Base-by-base conservation (phyloP, 1,140 invertebrate genomes). In the Drosophila saltans region DNA sequence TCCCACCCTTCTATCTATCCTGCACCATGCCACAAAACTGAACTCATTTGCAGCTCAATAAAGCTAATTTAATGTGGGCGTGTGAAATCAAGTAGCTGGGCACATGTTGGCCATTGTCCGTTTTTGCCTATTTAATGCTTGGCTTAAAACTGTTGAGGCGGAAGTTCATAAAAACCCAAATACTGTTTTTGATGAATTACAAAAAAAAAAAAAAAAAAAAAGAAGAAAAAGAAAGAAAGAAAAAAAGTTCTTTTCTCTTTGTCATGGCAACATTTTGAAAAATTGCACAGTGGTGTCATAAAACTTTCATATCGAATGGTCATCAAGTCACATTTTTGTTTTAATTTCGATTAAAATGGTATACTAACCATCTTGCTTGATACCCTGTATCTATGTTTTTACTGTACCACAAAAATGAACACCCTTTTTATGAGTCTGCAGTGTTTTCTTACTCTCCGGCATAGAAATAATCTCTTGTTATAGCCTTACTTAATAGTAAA, bases 11-110 rank as follows among this genome's bases (percentile, higher is more conserved):
- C 52, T 55, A 56, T 2, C 28, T 10, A 55, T 21, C 7, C 33
- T 1, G 9, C 10, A 9, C 8, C 33, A 5, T 11, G 33, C 4
- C 26, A 28, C 57, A 16, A 26, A 33, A n/a, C n/a, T 65, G 41
- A 8, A 11, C 59, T 33, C 41, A 66, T 73, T 63, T 64, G 41
- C 66, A 61, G 66, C 64, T 59, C 75, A 78, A 71, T 78, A 71
- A 69, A 69, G 78, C 81, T 74, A 70, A 80, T 83, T 80, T 84
- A 57, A 66, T 80, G 69, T 63, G 80, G 62, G 65, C 64, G 41
- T n/a, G 43, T 26, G 56, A 41, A 52, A 55, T 77, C 84, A 84
- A 83, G 45, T 52, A 52, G 45, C 45, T 52, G 45, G 45, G 8
- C 45, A 52, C 45, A 52, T 52, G 45, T 52, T 52, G 45, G 21